phyloP scores from a whole-genome alignment of 2,797 vertebrate genomes.

The Xenopus petersii region DNA sequence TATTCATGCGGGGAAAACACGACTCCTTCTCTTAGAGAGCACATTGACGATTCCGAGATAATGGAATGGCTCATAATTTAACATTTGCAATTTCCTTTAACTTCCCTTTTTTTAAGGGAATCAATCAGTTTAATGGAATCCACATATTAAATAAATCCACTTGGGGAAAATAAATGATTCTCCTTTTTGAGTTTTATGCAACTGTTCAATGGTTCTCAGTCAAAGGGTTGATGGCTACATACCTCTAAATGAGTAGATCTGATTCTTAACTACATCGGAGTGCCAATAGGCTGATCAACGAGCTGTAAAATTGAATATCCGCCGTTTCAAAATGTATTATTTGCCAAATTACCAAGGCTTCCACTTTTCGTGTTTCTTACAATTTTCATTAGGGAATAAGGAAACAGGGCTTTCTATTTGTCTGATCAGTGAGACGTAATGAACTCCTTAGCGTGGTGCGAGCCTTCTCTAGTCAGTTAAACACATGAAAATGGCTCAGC shows the following conservation, averaged over 20 bases:
- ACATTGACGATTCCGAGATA: conserved; percentile 30
- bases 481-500: conserved; percentile 8
- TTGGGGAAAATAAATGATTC: conserved; percentile 17
- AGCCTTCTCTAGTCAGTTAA: conserved; percentile 20
- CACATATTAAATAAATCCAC: conserved; percentile 13
- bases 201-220: conserved; percentile 16
- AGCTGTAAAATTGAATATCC: conserved; percentile 43
- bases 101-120: conserved; percentile 12
- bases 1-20: conserved; percentile 26
- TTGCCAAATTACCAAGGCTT: conserved; percentile 41
- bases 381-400: conserved; percentile 24
- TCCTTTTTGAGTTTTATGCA: conserved; percentile 7
- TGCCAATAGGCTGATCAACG: conserved; percentile 33
- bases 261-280: conserved; percentile 37
- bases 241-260: conserved; percentile 26
- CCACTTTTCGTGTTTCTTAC: conserved; percentile 13
- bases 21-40: conserved; percentile 17
- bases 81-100: no score
- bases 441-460: conserved; percentile 12
- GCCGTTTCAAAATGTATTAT: conserved; percentile 31
- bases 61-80: conserved; percentile 1
- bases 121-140: conserved; percentile 40
- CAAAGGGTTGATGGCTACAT: conserved; percentile 18
- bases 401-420: conserved; percentile 26
- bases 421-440: conserved; percentile 27